Evolutionary conservation across 2,113 vertebrate species (phyloP).

Genomic region (Glaucidium brasilianum): DNA sequence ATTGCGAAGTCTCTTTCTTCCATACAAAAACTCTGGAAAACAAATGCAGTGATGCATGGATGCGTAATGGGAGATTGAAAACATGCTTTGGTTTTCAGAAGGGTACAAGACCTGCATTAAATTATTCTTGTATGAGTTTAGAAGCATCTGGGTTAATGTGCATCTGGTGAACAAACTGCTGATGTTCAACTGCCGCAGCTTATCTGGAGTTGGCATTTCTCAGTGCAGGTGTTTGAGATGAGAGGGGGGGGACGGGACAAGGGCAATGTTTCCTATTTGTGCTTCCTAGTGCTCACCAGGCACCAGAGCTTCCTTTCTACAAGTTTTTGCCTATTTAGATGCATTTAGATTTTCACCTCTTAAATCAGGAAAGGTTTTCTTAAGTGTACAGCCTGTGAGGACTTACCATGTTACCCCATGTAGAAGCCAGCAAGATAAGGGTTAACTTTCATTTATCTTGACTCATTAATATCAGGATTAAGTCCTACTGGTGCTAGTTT

Average conservation of each 20-base stretch:
- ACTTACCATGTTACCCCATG: rapidly evolving
- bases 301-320: neutral
- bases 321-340: neutral
- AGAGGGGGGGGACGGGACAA: too few relatives aligned
- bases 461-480: neutral
- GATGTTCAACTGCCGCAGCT: neutral
- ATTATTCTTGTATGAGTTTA: neutral
- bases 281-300: neutral
- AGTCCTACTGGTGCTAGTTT: neutral
- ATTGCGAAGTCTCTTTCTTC: neutral
- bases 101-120: neutral
- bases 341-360: neutral
- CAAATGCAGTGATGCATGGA: neutral
- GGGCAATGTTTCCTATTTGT: neutral
- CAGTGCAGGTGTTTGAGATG: neutral
- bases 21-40: neutral
- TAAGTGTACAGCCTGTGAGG: neutral
- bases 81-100: neutral
- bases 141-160: neutral
- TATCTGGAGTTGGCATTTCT: neutral
- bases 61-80: neutral
- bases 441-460: neutral
- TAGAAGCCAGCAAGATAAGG: neutral
- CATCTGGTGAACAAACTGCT: neutral
- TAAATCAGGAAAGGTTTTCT: neutral